Evolutionary conservation across 1,140 invertebrate genomes (phyloP), one percentile per base, ranked within the genome.

Genomic region (Trypoxylus dichotomus): DNA sequence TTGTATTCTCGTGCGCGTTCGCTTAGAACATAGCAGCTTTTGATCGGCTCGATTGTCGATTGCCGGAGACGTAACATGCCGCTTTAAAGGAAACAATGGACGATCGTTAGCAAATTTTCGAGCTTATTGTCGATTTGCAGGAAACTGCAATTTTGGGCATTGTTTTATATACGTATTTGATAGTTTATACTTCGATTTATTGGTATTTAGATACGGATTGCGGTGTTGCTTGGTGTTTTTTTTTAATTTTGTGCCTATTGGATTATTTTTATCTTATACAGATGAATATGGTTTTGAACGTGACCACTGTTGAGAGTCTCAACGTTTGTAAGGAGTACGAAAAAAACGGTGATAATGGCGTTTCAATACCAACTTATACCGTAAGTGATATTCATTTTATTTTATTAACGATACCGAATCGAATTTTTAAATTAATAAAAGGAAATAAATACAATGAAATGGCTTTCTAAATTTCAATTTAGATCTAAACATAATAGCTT

Each of bases 271-370:
- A 54, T 54, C 47, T 54, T 15, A 54, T 54, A 10, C 47, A 54
- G 60, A 68, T 68, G 60, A 68, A 68, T 43, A 74, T 74, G 72
- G 72, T 74, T 41, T 74, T 74, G 72, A 74, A 74, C 72, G 72
- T 74, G 41, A 43, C 72, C 8, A 15, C 72, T 2, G 72, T 74
- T 29, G 60, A 68, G 60, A 27, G 3, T 68, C 24, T 68, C n/a
- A 29, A 11, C 11, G 60, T 29, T 3, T 68, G 24, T 27, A 25
- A 68, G 60, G 60, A 68, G 8, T 68, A 68, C 60, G 60, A 68
- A 11, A 25, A 68, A 21, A 29, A 24, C 13, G 10, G 7, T 21
- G 21, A 24, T 68, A 68, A 68, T 27, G 60, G 60, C 7, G 60
- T 68, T 24, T 68, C 60, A 1, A 25, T 68, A 29, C 60, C 24